Conservation (phyloP, 2,888 invertebrate genomes). For the Sinhomidia bicolor region DNA sequence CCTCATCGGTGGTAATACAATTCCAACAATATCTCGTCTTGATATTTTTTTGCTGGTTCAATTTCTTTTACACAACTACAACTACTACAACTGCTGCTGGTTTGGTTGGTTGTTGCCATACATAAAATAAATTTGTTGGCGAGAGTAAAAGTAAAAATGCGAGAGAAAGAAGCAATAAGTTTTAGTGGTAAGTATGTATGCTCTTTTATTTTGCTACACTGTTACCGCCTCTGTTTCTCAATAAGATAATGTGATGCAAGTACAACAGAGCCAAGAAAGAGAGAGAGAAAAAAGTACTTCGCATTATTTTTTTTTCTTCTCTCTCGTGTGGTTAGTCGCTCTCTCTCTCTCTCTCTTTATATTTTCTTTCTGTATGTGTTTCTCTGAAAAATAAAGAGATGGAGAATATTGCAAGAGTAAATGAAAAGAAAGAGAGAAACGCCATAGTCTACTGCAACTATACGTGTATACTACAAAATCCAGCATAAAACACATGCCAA, state of each 20-base stretch:
- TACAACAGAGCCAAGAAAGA: constrained; percentile 47
- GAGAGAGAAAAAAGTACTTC: constrained; percentile 46
- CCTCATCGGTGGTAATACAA: constrained; percentile 52
- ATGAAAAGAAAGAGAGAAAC: constrained; percentile 42
- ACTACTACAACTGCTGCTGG: neutral
- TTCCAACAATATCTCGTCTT: constrained; percentile 58
- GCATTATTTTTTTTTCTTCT: constrained; percentile 56
- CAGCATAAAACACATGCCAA: constrained; percentile 39
- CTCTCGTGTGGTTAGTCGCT: neutral
- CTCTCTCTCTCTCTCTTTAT: neutral
- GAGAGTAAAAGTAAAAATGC: constrained; percentile 49
- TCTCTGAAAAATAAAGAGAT: constrained; percentile 21
- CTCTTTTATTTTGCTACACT: constrained; percentile 44
- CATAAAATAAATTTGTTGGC: constrained; percentile 59
- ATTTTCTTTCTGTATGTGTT: neutral
- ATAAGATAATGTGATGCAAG: constrained; percentile 69
- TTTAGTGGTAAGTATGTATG: constrained; percentile 38
- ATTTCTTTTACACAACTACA: neutral
- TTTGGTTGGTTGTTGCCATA: constrained; percentile 2
- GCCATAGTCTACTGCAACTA: neutral
- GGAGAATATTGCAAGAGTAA: constrained; percentile 9
- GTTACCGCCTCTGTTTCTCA: constrained; percentile 8
- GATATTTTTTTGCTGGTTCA: constrained; percentile 6
- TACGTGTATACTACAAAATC: neutral
- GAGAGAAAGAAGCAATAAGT: constrained; percentile 67